A percentile compares a stretch with the other conserved stretches of the same genome.
These are phyloP conservation scores for Chelon labrosus DNA, from an alignment of 2,797 vertebrate species.

Conservation along the genomic window DNA sequence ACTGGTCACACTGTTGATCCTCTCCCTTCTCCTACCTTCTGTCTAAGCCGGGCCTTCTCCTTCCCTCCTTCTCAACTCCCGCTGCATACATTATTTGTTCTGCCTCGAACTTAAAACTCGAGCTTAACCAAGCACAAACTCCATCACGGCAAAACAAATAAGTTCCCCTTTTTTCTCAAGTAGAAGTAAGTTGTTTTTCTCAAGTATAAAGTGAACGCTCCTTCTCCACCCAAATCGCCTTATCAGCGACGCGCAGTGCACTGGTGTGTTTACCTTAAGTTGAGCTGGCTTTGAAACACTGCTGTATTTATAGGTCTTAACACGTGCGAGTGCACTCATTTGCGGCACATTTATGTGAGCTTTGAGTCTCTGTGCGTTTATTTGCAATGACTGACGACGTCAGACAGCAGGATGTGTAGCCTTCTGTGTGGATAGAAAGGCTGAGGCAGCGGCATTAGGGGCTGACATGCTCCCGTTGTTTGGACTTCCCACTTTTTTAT, in stretches of 20 bases:
- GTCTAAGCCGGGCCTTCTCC: constrained; percentile 26
- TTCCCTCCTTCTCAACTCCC: constrained; percentile 31
- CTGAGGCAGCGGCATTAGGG: constrained; percentile 52
- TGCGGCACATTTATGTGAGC: constrained; percentile 24
- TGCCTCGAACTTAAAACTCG: constrained; percentile 57
- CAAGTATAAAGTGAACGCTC: constrained; percentile 38
- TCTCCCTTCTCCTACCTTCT: constrained; percentile 34
- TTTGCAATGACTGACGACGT: constrained; percentile 59
- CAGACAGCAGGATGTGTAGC: constrained; percentile 41
- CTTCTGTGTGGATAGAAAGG: constrained; percentile 40
- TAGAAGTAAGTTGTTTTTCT: constrained; percentile 50
- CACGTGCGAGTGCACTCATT: constrained; percentile 48
- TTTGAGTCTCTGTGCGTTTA: constrained; percentile 7
- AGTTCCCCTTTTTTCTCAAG: constrained; percentile 57
- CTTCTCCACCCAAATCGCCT: constrained; percentile 59
- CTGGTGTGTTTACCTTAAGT: constrained; percentile 72
- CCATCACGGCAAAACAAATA: constrained; percentile 77
- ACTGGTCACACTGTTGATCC: constrained; percentile 54
- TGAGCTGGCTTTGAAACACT: constrained; percentile 60
- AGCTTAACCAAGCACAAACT: constrained; percentile 76
- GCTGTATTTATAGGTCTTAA: constrained; percentile 52
- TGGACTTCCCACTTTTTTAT: constrained; percentile 14
- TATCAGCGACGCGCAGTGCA: constrained; percentile 76
- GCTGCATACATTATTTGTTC: constrained; percentile 64
- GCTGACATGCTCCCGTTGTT: constrained; percentile 41